A percentile compares a stretch with the other conserved stretches of the same genome.
Conservation (phyloP, 2,797 vertebrate genomes). For the Sebastes paucispinis region DNA sequence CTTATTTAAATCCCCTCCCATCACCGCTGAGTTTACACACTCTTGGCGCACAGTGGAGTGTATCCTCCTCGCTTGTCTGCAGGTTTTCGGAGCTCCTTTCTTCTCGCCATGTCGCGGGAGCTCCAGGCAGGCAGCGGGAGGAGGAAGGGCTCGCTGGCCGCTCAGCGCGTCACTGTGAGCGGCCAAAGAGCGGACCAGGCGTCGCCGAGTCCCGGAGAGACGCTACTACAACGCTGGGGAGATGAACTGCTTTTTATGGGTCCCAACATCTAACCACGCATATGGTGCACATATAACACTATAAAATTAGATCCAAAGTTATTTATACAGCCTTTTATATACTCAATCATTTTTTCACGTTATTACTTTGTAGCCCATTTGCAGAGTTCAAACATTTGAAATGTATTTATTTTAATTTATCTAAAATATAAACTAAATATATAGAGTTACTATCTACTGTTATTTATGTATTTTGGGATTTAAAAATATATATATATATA, state of each 20-base stretch:
- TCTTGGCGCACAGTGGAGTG: neutral
- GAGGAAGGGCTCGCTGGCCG: conserved; percentile 20
- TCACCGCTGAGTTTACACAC: neutral
- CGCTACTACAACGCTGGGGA: neutral
- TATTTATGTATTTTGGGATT: neutral
- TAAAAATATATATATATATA: too few species aligned
- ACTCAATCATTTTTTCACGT: too few species aligned
- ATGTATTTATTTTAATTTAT: neutral
- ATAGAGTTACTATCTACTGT: neutral
- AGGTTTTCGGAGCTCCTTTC: neutral
- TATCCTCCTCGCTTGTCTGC: neutral
- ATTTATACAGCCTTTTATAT: neutral
- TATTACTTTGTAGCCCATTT: neutral
- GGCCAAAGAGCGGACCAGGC: conserved; percentile 28
- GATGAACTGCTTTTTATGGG: neutral
- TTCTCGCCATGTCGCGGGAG: neutral
- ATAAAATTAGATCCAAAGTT: neutral
- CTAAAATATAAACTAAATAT: neutral
- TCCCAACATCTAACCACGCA: neutral
- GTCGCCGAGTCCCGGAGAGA: conserved; percentile 50
- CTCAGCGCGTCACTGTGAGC: neutral
- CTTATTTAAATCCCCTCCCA: neutral
- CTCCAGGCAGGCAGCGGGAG: conserved; percentile 28
- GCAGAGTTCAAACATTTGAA: neutral
- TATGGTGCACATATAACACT: neutral